Evolutionary conservation across 2,888 invertebrate species (phyloP).

Genomic region (Diaprepes abbreviatus): DNA sequence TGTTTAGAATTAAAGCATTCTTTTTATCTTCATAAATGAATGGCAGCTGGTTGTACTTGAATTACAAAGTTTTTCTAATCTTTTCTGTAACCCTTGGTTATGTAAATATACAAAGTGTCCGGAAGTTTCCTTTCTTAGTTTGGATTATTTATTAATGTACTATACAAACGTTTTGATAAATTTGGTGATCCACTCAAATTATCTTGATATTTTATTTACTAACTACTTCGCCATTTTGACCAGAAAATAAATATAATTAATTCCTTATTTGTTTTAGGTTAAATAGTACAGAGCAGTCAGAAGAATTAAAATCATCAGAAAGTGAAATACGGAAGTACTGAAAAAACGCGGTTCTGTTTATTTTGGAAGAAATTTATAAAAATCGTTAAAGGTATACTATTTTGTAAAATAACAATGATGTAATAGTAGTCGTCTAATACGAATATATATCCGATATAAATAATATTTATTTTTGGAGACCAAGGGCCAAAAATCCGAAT

Average conservation of each 20-base stretch:
- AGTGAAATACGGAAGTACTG: conserved; percentile 53
- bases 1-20: too few species aligned
- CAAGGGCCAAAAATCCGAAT: background rate
- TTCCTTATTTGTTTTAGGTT: conserved; percentile 58
- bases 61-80: too few species aligned
- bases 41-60: too few species aligned
- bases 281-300: conserved; percentile 58
- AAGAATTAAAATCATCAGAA: conserved; percentile 56
- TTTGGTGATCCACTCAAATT: too few species aligned
- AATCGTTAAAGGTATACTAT: conserved; percentile 22
- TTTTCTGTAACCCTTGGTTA: too few species aligned
- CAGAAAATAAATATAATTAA: conserved; percentile 10
- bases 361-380: conserved; percentile 24
- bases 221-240: too few species aligned
- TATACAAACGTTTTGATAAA: too few species aligned
- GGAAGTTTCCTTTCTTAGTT: too few species aligned
- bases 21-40: too few species aligned
- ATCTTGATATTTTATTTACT: too few species aligned
- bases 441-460: conserved; percentile 34
- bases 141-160: too few species aligned
- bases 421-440: conserved; percentile 31
- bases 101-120: too few species aligned
- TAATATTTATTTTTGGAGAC: conserved; percentile 13
- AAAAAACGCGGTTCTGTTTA: conserved; percentile 15
- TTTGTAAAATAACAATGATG: conserved; percentile 37